Evolutionary conservation across 2,113 vertebrate species (phyloP), one percentile per base, ranked within the genome.

Genomic region (Cyanistes caeruleus): DNA sequence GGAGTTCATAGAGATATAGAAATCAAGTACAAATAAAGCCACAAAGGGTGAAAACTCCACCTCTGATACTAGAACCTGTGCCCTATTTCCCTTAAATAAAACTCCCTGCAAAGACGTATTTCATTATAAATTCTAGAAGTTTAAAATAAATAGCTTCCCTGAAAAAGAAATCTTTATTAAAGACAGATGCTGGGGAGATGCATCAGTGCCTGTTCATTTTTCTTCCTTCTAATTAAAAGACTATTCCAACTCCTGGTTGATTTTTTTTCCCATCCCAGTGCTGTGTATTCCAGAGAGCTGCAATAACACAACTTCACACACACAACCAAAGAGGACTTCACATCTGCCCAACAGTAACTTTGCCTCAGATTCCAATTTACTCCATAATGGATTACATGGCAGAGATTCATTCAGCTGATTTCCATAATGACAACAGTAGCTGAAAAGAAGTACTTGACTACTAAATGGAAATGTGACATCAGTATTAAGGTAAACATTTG

Each of bases 401-500:
- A 92, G 31, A 88, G 64, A 78, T 69, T 93, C 89, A 90, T 60
- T 60, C 83, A 48, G 56, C 60, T 89, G 62, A 88, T 93, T 94
- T 94, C 90, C 96, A 94, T 89, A 93, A 92, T 53, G 83, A 81
- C 65, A 87, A 94, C 37, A 82, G 89, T 5, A 60, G 72, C 76
- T 59, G 85, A 53, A 86, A 86, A 72, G 87, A 91, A 69, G 72
- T 13, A 72, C 83, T 89, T 39, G n/a, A 52, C 79, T 75, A 31
- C 56, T 60, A 92, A 94, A 94, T 46, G 65, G 88, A 90, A 94
- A 90, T 46, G 80, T 89, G 93, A 92, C 93, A 82, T 89, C 90
- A 79, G 5, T 68, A 92, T 79, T 90, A 94, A 96, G 88, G 92
- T 60, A 96, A 97, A 93, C 90, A 92, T 49, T 63, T 0, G 0